Conservation (phyloP, 2,797 vertebrate genomes). For the Schizopygopsis pylzovi region DNA sequence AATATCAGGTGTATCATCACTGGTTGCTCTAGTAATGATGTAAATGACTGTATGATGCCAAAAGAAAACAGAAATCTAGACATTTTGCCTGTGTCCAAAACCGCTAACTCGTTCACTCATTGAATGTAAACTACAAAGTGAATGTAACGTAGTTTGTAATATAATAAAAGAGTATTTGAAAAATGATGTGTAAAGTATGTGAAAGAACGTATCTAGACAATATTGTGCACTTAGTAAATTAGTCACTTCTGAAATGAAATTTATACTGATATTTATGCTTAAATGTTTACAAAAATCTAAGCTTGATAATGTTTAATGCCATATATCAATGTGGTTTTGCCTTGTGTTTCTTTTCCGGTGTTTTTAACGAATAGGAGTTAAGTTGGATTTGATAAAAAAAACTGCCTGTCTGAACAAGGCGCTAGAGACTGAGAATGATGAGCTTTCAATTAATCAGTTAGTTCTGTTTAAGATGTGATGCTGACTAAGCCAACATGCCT, state of each 20-base stretch:
- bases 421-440: neutral
- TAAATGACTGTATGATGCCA: neutral
- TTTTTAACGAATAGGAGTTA: neutral
- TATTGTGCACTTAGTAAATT: neutral
- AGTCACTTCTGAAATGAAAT: neutral
- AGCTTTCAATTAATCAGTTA: conserved; percentile 28
- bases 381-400: neutral
- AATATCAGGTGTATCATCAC: neutral
- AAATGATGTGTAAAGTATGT: neutral
- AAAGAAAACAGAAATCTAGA: neutral
- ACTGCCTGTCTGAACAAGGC: conserved; percentile 14
- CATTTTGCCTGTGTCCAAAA: neutral
- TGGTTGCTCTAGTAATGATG: neutral
- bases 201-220: neutral
- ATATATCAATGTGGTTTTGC: neutral
- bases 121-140: neutral
- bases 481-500: neutral
- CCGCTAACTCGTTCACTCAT: neutral
- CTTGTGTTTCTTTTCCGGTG: neutral
- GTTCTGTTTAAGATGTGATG: conserved; percentile 11
- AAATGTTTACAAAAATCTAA: neutral
- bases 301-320: neutral
- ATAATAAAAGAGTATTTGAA: neutral
- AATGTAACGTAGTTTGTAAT: neutral
- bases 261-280: neutral